These are phyloP conservation scores for Arrhamphus sclerolepis DNA, from an alignment of 2,797 vertebrate genomes.

Conservation along the genomic window DNA sequence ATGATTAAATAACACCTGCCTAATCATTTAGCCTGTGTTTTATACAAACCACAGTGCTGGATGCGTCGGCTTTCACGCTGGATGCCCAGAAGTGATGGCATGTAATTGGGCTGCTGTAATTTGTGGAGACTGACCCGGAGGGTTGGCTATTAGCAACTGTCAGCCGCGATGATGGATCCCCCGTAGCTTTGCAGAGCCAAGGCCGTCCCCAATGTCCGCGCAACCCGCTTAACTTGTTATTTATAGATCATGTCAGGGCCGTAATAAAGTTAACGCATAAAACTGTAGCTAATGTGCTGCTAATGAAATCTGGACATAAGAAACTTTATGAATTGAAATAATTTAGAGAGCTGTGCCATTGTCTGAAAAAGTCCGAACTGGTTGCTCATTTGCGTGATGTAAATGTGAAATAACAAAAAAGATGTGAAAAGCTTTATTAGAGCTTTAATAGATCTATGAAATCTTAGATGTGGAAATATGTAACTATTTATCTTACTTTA, in stretches of 20 bases:
- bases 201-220: slow-evolving; percentile 85
- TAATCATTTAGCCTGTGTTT: slow-evolving; percentile 4
- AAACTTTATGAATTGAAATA: slow-evolving; percentile 99
- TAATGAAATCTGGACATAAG: slow-evolving; percentile 99
- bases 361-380: slow-evolving; percentile 62
- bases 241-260: slow-evolving; percentile 97
- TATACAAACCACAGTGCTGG: slow-evolving; percentile 16
- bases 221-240: slow-evolving; percentile 93
- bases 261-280: slow-evolving; percentile 97
- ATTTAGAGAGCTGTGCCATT: slow-evolving; percentile 91
- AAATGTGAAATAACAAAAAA: slow-evolving; percentile 7
- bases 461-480: too few relatives aligned
- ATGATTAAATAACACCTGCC: too few relatives aligned
- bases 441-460: too few relatives aligned
- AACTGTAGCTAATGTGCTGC: slow-evolving; percentile 93
- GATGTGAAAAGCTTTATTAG: too few relatives aligned
- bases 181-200: slow-evolving; percentile 90
- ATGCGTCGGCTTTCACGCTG: slow-evolving; percentile 16
- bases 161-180: slow-evolving; percentile 95
- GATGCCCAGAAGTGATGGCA: slow-evolving; percentile 79
- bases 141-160: slow-evolving; percentile 95
- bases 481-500: too few relatives aligned
- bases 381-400: slow-evolving; percentile 33
- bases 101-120: slow-evolving; percentile 94
- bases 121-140: slow-evolving; percentile 90